Conservation (phyloP, 2,113 vertebrate species). For the Cheirogaleus medius region DNA sequence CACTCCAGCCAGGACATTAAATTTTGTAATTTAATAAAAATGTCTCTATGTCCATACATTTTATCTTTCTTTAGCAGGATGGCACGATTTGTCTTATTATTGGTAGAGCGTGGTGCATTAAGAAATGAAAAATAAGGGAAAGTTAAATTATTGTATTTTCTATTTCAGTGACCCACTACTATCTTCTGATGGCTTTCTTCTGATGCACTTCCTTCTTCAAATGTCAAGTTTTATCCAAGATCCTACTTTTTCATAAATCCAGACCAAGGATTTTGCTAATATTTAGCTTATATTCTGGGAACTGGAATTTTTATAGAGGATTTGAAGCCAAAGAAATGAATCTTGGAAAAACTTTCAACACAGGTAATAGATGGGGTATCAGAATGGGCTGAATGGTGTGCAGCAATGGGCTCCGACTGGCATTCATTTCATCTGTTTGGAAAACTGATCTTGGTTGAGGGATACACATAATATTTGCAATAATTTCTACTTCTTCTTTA, state of each 20-base stretch:
- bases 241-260: not conserved
- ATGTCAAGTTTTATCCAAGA: not conserved
- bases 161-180: not conserved
- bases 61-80: not conserved
- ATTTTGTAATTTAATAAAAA: constrained; percentile 46
- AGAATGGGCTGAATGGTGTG: not conserved
- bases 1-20: not conserved
- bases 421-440: not conserved
- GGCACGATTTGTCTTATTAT: not conserved
- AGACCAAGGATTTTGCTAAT: not conserved
- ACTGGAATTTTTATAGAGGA: not conserved
- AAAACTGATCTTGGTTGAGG: not conserved
- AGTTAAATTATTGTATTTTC: not conserved
- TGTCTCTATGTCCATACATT: not conserved
- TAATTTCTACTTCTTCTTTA: not conserved
- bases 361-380: not conserved
- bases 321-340: not conserved
- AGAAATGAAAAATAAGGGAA: not conserved
- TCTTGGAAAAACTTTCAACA: not conserved
- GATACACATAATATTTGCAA: not conserved
- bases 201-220: not conserved
- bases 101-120: not conserved
- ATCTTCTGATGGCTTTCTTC: not conserved
- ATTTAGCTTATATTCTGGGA: not conserved
- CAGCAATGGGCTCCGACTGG: not conserved